A percentile compares a stretch with the other conserved stretches of the same genome.
Evolutionary conservation across 92 coral and sea anemone species (phyloP).

Genomic region (Galaxea fascicularis): DNA sequence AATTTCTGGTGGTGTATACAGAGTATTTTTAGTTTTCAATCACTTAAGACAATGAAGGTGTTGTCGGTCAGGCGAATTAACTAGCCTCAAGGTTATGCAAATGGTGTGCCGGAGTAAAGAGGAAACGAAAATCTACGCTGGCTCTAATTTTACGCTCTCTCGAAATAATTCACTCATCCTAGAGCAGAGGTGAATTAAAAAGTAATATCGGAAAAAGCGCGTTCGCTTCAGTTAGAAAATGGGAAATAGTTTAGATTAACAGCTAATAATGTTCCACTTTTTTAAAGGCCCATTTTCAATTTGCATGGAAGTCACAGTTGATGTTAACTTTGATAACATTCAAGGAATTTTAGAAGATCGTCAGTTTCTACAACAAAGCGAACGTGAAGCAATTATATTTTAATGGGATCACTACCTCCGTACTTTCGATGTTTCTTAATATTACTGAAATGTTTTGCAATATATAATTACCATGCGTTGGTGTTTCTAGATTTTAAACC

Average conservation of each 20-base stretch:
- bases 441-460: background rate
- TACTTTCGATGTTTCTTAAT: background rate
- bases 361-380: background rate
- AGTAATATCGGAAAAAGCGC: conserved; percentile 1
- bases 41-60: background rate
- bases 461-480: background rate
- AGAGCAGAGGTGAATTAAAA: background rate
- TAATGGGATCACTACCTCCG: background rate
- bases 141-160: conserved; percentile 11
- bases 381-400: background rate
- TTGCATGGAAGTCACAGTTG: background rate
- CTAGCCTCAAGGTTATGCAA: conserved; percentile 12
- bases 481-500: background rate
- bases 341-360: background rate
- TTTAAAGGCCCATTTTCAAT: background rate
- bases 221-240: background rate
- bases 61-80: background rate
- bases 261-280: background rate
- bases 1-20: conserved; percentile 40
- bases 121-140: background rate
- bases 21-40: background rate
- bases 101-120: background rate
- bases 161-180: conserved; percentile 13
- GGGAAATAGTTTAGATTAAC: background rate
- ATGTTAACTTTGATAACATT: conserved; percentile 13